Evolutionary conservation across 1,140 invertebrate genomes (phyloP).

Genomic region (Laupala kohalensis): DNA sequence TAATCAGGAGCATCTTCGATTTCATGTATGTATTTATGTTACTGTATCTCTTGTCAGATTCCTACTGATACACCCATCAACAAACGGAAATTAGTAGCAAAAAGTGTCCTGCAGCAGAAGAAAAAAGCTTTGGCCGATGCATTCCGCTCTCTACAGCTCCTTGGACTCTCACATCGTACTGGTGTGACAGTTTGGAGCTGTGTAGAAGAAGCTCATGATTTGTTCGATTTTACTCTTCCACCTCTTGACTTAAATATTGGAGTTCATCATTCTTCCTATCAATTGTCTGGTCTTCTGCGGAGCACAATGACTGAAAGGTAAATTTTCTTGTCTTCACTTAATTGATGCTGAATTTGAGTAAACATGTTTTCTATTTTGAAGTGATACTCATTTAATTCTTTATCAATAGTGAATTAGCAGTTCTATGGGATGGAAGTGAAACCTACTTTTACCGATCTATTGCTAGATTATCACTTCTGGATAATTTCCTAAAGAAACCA

Average conservation of each 20-base stretch:
- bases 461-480: constrained; percentile 50
- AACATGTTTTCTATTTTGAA: neutral
- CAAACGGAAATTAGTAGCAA: constrained; percentile 67
- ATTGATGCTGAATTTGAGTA: neutral
- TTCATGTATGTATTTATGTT: too few species aligned
- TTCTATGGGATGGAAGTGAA: constrained; percentile 59
- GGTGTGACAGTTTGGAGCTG: constrained; percentile 41
- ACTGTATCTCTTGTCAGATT: neutral
- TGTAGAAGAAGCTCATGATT: neutral
- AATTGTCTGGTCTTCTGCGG: neutral
- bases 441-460: constrained; percentile 62
- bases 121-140: constrained; percentile 68
- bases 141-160: constrained; percentile 56
- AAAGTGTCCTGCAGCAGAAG: constrained; percentile 71
- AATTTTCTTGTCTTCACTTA: neutral
- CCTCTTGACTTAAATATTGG: constrained; percentile 45
- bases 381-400: neutral
- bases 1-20: too few species aligned
- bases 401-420: constrained; percentile 33
- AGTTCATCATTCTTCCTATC: constrained; percentile 19
- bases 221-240: constrained; percentile 24
- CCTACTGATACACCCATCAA: neutral
- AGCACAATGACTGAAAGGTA: neutral
- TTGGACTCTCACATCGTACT: constrained; percentile 67
- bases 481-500: constrained; percentile 42